Evolutionary conservation across 2,888 invertebrate genomes (phyloP).

Genomic region (Xestia c-nigrum): DNA sequence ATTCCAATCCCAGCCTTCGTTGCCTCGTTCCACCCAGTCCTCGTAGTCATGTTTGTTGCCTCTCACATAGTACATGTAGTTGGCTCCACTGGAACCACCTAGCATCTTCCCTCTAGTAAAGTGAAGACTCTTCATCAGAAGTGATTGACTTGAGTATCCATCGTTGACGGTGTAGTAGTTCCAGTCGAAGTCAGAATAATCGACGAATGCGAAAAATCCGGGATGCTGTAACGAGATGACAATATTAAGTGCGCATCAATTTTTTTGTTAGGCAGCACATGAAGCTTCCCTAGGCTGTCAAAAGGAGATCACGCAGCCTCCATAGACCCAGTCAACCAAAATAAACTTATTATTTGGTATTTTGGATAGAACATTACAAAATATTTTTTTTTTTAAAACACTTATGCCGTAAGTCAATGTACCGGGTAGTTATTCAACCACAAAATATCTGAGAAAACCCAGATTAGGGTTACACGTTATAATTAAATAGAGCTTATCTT

Average conservation of each 20-base stretch:
- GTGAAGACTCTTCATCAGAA: slow-evolving; percentile 66
- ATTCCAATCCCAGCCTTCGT: slow-evolving; percentile 82
- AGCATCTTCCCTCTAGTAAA: slow-evolving; percentile 92
- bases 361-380: too few species aligned
- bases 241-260: background rate
- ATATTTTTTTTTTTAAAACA: too few species aligned
- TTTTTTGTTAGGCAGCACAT: background rate
- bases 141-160: slow-evolving; percentile 74
- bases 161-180: slow-evolving; percentile 74
- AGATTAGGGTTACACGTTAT: too few species aligned
- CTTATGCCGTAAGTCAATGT: too few species aligned
- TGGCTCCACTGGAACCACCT: slow-evolving; percentile 92
- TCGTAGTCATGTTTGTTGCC: slow-evolving; percentile 92
- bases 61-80: slow-evolving; percentile 92
- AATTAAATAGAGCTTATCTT: too few species aligned
- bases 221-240: slow-evolving; percentile 73
- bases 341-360: too few species aligned
- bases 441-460: too few species aligned
- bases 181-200: slow-evolving; percentile 74
- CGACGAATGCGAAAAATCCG: slow-evolving; percentile 71
- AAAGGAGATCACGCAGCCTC: too few species aligned
- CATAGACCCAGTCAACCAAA: too few species aligned
- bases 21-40: slow-evolving; percentile 89
- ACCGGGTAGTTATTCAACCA: too few species aligned
- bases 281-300: too few species aligned